Evolutionary conservation across 2,797 vertebrate species (phyloP).

Genomic region (Mus caroli): DNA sequence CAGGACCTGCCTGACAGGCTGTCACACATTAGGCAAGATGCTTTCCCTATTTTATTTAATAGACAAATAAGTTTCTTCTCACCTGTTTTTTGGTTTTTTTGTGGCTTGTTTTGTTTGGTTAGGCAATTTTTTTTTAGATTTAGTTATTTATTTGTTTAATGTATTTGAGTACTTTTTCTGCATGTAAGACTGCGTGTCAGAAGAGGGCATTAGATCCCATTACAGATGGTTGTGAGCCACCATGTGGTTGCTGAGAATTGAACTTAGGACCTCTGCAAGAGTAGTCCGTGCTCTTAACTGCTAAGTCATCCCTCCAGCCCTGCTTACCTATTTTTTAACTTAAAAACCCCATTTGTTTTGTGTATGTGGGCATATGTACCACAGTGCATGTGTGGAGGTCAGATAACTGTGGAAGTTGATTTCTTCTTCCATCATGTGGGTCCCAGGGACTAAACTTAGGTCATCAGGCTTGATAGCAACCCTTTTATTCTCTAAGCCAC

Average conservation of each 20-base stretch:
- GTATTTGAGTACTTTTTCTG: background rate
- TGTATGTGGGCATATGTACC: background rate
- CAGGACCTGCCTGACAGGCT: background rate
- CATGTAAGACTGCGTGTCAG: background rate
- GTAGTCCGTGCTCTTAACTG: background rate
- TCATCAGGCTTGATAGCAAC: background rate
- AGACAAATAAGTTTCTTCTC: background rate
- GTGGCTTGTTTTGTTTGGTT: background rate
- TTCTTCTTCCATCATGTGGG: background rate
- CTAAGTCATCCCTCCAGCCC: background rate
- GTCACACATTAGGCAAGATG: background rate
- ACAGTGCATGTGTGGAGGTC: background rate
- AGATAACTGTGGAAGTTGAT: background rate
- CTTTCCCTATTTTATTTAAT: constrained; percentile 41
- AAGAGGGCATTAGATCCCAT: background rate
- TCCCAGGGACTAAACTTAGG: background rate
- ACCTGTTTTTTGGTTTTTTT: background rate
- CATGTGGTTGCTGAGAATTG: background rate
- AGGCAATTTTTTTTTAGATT: background rate
- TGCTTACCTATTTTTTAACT: background rate
- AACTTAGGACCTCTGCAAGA: background rate
- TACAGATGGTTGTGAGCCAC: background rate
- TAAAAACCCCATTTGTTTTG: background rate
- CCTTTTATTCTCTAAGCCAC: background rate
- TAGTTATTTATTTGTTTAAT: background rate